Evolutionary conservation across 2,113 vertebrate genomes (phyloP).

Genomic region (Nyctereutes procyonoides): DNA sequence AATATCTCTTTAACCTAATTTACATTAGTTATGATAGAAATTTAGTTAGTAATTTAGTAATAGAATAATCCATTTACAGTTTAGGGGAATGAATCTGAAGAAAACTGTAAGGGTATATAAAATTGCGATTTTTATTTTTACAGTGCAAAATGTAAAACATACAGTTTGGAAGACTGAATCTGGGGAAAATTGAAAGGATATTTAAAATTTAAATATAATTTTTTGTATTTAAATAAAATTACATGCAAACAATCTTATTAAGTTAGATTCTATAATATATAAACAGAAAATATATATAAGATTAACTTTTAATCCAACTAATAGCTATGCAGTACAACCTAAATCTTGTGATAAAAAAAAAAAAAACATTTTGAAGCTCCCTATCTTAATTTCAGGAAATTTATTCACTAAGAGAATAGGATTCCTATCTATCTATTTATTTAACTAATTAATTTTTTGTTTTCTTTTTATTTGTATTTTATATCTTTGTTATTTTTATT

Average conservation of each 20-base stretch:
- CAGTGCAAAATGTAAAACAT: no score
- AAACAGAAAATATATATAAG: background rate
- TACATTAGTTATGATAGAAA: background rate
- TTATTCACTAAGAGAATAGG: background rate
- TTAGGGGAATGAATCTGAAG: background rate
- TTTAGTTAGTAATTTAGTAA: background rate
- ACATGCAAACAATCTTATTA: background rate
- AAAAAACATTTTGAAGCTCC: background rate
- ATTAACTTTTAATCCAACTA: slow-evolving; percentile 38
- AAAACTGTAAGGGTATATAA: slow-evolving; percentile 34
- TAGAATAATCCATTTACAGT: background rate
- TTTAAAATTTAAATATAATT: no score
- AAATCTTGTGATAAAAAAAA: background rate
- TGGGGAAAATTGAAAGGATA: no score
- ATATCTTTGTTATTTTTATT: background rate
- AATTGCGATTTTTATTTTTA: background rate
- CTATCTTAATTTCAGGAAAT: background rate
- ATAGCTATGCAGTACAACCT: background rate
- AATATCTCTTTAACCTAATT: background rate
- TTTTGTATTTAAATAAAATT: background rate
- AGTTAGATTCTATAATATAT: slow-evolving; percentile 3
- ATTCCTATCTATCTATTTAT: background rate
- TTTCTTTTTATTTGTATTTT: no score
- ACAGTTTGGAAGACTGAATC: no score
- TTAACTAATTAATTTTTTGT: background rate